Evolutionary conservation across 2,888 invertebrate species (phyloP).

Genomic region (Sarcophaga caerulescens): DNA sequence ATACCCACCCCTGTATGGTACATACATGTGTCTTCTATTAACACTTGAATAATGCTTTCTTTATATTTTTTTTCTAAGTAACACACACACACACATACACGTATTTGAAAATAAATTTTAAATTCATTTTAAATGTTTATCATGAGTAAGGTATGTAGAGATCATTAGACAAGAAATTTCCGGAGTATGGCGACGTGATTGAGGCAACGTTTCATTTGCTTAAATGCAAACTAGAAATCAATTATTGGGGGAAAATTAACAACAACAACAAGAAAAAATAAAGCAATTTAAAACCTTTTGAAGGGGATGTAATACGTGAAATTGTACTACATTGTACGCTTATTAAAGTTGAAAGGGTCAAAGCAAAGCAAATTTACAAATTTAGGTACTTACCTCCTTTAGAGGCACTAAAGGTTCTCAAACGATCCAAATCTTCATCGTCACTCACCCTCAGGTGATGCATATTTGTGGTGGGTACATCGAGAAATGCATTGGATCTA

Average conservation of each 20-base stretch:
- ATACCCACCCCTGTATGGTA: not conserved
- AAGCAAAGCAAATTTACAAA: too few relatives aligned
- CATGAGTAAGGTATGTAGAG: not conserved
- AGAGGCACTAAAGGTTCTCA: slow-evolving; percentile 95
- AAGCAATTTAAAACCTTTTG: not conserved
- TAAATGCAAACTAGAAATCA: slow-evolving; percentile 21
- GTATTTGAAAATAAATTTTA: not conserved
- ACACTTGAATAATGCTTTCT: slow-evolving; percentile 27
- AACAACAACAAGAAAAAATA: not conserved
- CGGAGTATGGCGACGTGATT: slow-evolving; percentile 27
- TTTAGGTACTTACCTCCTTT: slow-evolving; percentile 88
- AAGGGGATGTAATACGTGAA: not conserved
- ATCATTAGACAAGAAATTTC: not conserved
- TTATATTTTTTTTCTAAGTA: not conserved
- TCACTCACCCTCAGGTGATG: slow-evolving; percentile 80
- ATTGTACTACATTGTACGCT: slow-evolving; percentile 11
- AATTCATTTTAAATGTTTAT: not conserved
- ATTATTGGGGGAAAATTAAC: not conserved
- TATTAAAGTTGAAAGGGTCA: slow-evolving; percentile 15
- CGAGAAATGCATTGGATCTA: slow-evolving; percentile 86
- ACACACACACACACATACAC: not conserved
- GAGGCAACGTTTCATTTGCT: slow-evolving; percentile 25
- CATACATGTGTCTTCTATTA: slow-evolving; percentile 28
- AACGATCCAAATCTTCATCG: slow-evolving; percentile 93
- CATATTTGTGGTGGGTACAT: slow-evolving; percentile 83